These are phyloP conservation scores for Macaria liturata DNA, from an alignment of 2,888 invertebrate species.

Conservation along the genomic window DNA sequence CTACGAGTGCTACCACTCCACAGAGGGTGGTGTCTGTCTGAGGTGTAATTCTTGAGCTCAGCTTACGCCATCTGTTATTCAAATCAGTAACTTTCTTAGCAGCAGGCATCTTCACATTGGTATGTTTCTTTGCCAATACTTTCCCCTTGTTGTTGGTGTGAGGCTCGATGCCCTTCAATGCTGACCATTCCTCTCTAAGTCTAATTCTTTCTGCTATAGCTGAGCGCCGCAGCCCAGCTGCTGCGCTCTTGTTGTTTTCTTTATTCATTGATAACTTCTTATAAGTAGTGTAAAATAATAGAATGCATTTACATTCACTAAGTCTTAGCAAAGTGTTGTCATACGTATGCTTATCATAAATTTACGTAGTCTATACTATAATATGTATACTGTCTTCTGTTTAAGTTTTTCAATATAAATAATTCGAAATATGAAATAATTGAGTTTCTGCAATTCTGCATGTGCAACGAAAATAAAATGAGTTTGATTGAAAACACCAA, in stretches of 20 bases:
- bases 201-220: constrained; percentile 65
- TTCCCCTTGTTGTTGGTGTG: constrained; percentile 15
- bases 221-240: constrained; percentile 70
- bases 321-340: no score
- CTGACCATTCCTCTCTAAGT: constrained; percentile 70
- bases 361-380: no score
- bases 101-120: constrained; percentile 6
- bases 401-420: no score
- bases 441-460: no score
- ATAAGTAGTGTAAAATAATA: no score
- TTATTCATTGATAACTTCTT: constrained; percentile 47
- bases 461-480: no score
- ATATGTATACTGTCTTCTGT: no score
- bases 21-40: constrained; percentile 48
- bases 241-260: constrained; percentile 59
- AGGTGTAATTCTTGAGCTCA: constrained; percentile 25
- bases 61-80: constrained; percentile 16
- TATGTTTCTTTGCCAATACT: constrained; percentile 20
- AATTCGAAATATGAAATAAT: no score
- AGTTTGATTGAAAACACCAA: no score
- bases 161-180: constrained; percentile 55
- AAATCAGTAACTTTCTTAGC: background rate
- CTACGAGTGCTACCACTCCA: constrained; percentile 67
- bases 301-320: no score
- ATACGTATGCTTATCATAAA: no score